Evolutionary conservation across 1,140 invertebrate species (phyloP), one percentile per base, ranked within the genome.

Genomic region (Trissolcus basalis): DNA sequence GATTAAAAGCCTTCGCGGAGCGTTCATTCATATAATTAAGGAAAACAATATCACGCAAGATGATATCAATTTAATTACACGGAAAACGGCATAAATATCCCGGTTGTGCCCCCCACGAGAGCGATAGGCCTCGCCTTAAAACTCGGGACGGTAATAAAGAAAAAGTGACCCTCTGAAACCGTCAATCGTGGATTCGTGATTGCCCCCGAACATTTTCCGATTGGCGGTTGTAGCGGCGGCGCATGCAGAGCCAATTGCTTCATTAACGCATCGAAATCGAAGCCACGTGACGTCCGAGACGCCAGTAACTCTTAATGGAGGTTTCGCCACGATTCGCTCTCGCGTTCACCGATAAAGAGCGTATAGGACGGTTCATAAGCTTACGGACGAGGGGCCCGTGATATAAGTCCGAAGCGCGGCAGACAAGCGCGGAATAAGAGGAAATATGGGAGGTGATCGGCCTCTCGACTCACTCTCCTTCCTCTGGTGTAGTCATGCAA

Each of bases 391-490:
- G 39, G 55, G 65, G 73, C 39, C 55, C 54, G 67, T 77, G 74
- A 77, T 82, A 86, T 86, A 86, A 85, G 83, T 87, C 80, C 72
- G 47, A 44, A 61, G 74, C 55, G 77, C 78, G 65, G 81, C 76
- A 69, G 83, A 85, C 85, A 83, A 81, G 77, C 78, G 84, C 69
- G 80, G 81, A 85, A 86, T 86, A 87, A 84, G 82, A 87, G 82
- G 79, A 88, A 86, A 86, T 88, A 87, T 84, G 82, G 80, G 81
- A 86, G 87, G 87, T 88, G 86, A 88, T 88, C 84, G 85, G 84
- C 86, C 86, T 88, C 80, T 80, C 81, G 80, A 79, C 74, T 79
- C 61, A 63, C 61, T 68, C 69, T 61, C 65, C 71, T 58, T 53
- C 65, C 59, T 36, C 41, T 56, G 81, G 80, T 82, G 78, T 82